Percentiles rank a stretch among this genome's conserved stretches.
phyloP scores from a whole-genome alignment of 2,797 vertebrate species.

The Pseudocheirus occidentalis region DNA sequence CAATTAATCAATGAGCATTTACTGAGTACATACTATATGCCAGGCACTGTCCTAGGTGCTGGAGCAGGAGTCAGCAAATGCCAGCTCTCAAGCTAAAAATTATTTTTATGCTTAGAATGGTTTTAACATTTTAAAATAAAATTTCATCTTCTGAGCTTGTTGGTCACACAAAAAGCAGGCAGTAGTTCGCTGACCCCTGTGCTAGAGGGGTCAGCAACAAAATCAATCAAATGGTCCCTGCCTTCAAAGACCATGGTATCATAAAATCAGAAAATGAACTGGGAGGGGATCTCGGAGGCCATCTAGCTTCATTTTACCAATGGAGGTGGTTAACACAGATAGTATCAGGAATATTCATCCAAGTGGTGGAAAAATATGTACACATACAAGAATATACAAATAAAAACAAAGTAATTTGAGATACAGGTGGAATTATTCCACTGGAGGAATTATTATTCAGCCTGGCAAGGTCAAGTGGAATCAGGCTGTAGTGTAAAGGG shows the following conservation, averaged over 20 bases:
- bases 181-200: neutral
- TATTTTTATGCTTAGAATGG: neutral
- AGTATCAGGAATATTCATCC: neutral
- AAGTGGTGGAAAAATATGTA: neutral
- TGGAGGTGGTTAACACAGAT: neutral
- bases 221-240: neutral
- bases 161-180: too few relatives aligned
- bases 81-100: neutral
- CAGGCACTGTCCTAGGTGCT: neutral
- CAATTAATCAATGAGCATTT: too few relatives aligned
- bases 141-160: neutral
- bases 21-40: too few relatives aligned
- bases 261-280: neutral
- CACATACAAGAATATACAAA: neutral
- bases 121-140: neutral
- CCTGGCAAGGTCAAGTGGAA: neutral
- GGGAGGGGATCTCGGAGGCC: neutral
- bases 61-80: neutral
- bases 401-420: neutral
- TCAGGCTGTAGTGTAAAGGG: neutral
- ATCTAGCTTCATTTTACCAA: neutral
- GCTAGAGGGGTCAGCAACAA: too few relatives aligned
- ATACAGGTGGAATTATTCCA: too few relatives aligned
- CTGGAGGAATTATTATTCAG: neutral
- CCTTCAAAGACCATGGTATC: neutral